Conservation (phyloP, 1,140 invertebrate species). For the Euura lappo region DNA sequence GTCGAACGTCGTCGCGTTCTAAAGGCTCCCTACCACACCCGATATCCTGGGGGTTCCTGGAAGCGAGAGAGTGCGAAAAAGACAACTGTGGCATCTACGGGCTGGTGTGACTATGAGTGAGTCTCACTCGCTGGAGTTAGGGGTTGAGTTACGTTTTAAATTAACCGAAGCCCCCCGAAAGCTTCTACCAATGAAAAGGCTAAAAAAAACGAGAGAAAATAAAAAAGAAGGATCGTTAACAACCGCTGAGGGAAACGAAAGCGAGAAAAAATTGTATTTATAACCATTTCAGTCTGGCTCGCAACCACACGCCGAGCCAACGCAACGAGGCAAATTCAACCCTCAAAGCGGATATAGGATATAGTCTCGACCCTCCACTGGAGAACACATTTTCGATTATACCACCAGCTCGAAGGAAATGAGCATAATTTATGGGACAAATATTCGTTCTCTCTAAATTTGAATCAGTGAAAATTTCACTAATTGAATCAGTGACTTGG, state of each 20-base stretch:
- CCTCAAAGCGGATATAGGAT: background rate
- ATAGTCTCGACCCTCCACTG: background rate
- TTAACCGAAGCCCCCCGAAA: conserved; percentile 1
- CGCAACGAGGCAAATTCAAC: background rate
- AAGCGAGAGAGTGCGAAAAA: background rate
- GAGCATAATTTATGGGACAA: no score
- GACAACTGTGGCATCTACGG: background rate
- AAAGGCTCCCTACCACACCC: background rate
- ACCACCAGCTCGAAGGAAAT: no score
- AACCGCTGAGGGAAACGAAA: background rate
- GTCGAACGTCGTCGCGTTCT: background rate
- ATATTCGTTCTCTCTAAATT: no score
- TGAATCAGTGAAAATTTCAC: no score
- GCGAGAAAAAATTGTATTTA: background rate
- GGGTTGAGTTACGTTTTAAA: background rate
- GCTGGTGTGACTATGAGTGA: no score
- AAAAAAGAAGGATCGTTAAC: background rate
- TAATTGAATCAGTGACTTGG: no score
- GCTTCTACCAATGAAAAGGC: background rate
- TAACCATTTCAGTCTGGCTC: background rate
- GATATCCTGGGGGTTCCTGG: background rate
- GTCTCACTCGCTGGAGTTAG: no score
- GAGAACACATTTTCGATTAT: no score
- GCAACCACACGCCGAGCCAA: background rate
- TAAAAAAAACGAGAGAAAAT: background rate